Base-by-base conservation (phyloP, 2,888 invertebrate genomes). In the Agonum fuliginosum region DNA sequence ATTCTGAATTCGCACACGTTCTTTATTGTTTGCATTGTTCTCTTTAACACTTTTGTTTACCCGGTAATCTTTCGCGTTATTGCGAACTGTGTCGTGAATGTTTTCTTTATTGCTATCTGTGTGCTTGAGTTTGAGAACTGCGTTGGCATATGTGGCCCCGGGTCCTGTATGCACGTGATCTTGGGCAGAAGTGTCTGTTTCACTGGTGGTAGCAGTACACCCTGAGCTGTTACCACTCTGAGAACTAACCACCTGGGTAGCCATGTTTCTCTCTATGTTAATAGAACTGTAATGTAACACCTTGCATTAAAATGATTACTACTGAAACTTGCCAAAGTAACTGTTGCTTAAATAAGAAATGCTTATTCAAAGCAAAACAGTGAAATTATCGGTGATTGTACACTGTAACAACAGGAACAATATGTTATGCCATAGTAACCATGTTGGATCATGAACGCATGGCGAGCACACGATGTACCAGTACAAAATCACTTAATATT, bases 71-170 rank as follows among this genome's bases (percentile, higher is more conserved):
- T 78, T 72, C 22, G 51, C 65, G 43, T 74, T 71, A 65, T 22
- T 34, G 10, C 54, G 54, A 20, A 69, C 69, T 69, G 76, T 67
- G 14, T 77, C 77, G 72, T 81, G 82, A 48, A 84, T 84, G 80
- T 85, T 85, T 80, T 86, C 85, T 74, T 85, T 85, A 79, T 85
- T 84, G 79, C 81, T 82, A 48, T 82, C 82, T 22, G 79, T 80
- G 71, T 82, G 82, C 80, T 85, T 85, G 78, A 91, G 90, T 88
- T 92, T 91, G 84, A 92, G 89, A 84, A 93, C 92, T 81, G 92
- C 91, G 85, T 88, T 92, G 82, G 93, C 93, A 87, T 93, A 93
- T 74, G 93, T 93, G 83, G 91, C 90, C 83, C 91, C 92, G 80
- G 90, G 88, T 69, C 83, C 83, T 5, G 58, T 17, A 75, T 82